A percentile compares a stretch with the other conserved stretches of the same genome.
Conservation (phyloP, 92 coral and sea anemone species). For the Porites evermanni region DNA sequence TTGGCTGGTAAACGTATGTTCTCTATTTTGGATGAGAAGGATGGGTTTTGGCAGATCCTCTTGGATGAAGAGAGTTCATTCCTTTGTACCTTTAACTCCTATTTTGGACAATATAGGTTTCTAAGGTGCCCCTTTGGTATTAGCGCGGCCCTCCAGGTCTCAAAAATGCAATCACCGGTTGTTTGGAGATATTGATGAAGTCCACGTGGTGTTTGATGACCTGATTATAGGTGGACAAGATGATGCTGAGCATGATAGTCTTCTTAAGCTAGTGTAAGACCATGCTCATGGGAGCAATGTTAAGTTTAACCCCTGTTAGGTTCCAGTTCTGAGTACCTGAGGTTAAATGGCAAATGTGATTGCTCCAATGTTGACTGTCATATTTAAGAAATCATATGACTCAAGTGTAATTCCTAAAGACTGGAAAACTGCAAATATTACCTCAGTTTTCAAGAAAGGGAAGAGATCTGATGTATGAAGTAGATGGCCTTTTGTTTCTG, state of each 20-base stretch:
- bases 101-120: slow-evolving; percentile 41
- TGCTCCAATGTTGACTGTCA: no score
- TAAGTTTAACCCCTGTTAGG: slow-evolving; percentile 10
- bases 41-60: slow-evolving; percentile 5
- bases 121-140: no score
- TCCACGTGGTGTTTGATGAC: slow-evolving; percentile 28
- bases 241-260: slow-evolving; percentile 17
- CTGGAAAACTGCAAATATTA: no score
- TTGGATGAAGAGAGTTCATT: slow-evolving; percentile 27
- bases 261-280: slow-evolving; percentile 1
- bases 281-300: slow-evolving; percentile 22
- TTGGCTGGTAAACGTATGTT: no score
- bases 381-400: no score
- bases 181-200: slow-evolving; percentile 14
- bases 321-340: slow-evolving; percentile 26
- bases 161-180: no score
- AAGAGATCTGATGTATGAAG: not conserved
- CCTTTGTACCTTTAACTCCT: slow-evolving; percentile 23
- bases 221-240: slow-evolving; percentile 2
- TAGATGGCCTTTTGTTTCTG: not conserved
- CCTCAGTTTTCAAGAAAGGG: no score
- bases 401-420: no score
- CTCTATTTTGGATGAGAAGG: no score
- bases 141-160: no score
- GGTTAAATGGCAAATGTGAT: no score